phyloP scores from a whole-genome alignment of 2,797 vertebrate species.

The Galago senegalensis region DNA sequence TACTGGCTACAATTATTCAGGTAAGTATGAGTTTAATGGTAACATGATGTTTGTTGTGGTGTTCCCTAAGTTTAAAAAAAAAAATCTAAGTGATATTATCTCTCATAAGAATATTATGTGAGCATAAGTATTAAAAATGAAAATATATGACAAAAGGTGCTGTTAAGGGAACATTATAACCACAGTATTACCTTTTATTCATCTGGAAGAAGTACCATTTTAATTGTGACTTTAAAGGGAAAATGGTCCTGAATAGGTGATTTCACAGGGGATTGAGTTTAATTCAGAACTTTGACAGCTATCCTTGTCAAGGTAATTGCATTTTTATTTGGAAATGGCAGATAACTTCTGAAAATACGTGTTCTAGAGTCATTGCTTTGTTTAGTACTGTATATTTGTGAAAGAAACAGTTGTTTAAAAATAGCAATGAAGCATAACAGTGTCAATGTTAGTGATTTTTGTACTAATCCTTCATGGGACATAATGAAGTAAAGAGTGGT shows the following conservation, averaged over 20 bases:
- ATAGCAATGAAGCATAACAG: background rate
- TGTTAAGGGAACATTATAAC: slow-evolving; percentile 13
- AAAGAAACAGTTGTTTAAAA: background rate
- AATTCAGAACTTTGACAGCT: slow-evolving; percentile 19
- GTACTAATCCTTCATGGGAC: slow-evolving; percentile 7
- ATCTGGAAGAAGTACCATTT: slow-evolving; percentile 39
- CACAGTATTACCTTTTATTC: slow-evolving; percentile 28
- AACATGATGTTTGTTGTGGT: slow-evolving; percentile 48
- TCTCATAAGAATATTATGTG: slow-evolving; percentile 31
- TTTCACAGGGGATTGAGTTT: slow-evolving; percentile 29
- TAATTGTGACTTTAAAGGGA: slow-evolving; percentile 37
- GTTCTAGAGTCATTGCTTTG: slow-evolving; percentile 29
- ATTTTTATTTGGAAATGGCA: slow-evolving; percentile 12
- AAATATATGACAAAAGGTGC: slow-evolving; percentile 33
- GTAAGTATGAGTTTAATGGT: slow-evolving; percentile 86
- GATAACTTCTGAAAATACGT: slow-evolving; percentile 39
- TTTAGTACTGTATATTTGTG: background rate
- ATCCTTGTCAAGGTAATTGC: background rate
- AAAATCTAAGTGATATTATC: background rate
- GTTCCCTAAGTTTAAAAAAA: background rate
- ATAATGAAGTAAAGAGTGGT: background rate
- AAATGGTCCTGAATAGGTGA: background rate
- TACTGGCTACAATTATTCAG: slow-evolving; percentile 96
- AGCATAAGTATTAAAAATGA: slow-evolving; percentile 55
- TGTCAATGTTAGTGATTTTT: background rate